A percentile compares a stretch with the other conserved stretches of the same genome.
Conservation (phyloP, 2,888 invertebrate species). For the Amorpha juglandis region DNA sequence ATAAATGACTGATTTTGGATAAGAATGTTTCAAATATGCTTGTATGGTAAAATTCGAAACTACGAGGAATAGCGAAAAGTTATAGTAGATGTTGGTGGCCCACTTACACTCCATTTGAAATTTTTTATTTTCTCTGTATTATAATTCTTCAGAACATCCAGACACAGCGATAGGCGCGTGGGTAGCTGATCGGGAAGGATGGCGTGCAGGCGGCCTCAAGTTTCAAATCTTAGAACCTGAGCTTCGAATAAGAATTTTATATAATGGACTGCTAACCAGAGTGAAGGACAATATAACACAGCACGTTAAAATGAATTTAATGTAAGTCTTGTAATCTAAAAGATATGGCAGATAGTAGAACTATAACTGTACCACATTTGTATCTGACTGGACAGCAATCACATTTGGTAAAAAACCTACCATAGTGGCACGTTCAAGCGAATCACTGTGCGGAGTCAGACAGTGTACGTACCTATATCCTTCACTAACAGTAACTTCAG, state of each 20-base stretch:
- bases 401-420: no score
- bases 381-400: no score
- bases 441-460: no score
- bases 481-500: no score
- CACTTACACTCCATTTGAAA: no score
- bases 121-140: background rate
- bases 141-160: slow-evolving; percentile 73
- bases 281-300: slow-evolving; percentile 56
- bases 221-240: slow-evolving; percentile 86
- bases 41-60: no score
- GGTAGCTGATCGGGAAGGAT: slow-evolving; percentile 61
- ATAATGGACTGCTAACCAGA: slow-evolving; percentile 87
- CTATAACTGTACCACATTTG: background rate
- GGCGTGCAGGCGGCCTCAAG: slow-evolving; percentile 85
- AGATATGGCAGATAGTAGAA: background rate
- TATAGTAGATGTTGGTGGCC: no score
- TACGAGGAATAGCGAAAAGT: no score
- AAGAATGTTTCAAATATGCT: no score
- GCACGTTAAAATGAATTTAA: slow-evolving; percentile 81
- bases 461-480: no score
- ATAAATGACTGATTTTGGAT: no score
- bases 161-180: slow-evolving; percentile 73
- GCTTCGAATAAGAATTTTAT: slow-evolving; percentile 86
- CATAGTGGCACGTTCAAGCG: no score
- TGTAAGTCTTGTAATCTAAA: slow-evolving; percentile 73